phyloP scores from a whole-genome alignment of 1,140 invertebrate species.

The Drosophila funebris region DNA sequence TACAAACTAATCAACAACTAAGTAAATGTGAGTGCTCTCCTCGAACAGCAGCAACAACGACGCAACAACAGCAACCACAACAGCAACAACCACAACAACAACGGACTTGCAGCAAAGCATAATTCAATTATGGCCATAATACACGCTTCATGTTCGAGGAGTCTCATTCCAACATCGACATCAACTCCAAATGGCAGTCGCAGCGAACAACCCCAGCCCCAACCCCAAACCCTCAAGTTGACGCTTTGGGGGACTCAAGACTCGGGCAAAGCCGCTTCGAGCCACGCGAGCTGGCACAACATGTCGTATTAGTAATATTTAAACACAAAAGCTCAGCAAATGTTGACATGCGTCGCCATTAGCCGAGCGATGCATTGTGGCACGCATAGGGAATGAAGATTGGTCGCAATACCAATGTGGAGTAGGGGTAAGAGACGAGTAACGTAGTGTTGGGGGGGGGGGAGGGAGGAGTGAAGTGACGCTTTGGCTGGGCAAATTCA shows the following conservation, averaged over 20 bases:
- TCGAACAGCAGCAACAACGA: neutral
- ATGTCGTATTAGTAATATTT: constrained; percentile 82
- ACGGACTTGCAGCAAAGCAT: constrained; percentile 40
- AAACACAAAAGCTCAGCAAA: constrained; percentile 80
- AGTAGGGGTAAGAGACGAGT: neutral
- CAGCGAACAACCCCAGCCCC: neutral
- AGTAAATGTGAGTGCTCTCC: neutral
- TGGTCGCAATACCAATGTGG: neutral
- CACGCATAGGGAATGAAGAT: constrained; percentile 51
- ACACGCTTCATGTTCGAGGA: constrained; percentile 39
- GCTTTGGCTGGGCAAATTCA: constrained; percentile 47
- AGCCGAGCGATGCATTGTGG: constrained; percentile 71
- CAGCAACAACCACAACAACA: too few relatives aligned
- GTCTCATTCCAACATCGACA: neutral
- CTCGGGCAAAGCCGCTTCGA: constrained; percentile 18
- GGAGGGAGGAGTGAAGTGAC: neutral
- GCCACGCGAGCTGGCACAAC: constrained; percentile 64
- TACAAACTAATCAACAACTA: constrained; percentile 38
- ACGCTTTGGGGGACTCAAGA: too few relatives aligned
- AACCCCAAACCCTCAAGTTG: neutral
- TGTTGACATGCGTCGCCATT: constrained; percentile 79
- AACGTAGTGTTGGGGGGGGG: too few relatives aligned
- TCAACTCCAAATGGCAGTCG: neutral
- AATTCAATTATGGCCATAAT: constrained; percentile 73
- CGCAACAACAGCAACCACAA: too few relatives aligned